These are phyloP conservation scores for Oncorhynchus nerka DNA, from an alignment of 2,113 vertebrate species.

Conservation along the genomic window DNA sequence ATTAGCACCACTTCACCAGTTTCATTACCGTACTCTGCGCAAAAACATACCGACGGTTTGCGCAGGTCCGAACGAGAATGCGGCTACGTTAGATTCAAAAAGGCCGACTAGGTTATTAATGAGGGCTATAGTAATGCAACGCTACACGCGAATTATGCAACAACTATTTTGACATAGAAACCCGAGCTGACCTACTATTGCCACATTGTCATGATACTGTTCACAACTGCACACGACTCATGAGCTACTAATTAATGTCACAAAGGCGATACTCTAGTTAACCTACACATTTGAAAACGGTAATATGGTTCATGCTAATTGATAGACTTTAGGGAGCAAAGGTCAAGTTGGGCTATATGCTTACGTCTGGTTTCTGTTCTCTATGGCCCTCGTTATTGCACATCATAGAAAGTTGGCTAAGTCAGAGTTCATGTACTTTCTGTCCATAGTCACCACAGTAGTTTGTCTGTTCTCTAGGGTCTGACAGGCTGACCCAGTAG, in stretches of 20 bases:
- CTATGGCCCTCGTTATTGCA: background rate
- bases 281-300: background rate
- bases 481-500: background rate
- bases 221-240: too few relatives aligned
- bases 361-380: background rate
- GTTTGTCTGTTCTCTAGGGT: background rate
- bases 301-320: background rate
- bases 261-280: background rate
- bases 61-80: slow-evolving; percentile 13
- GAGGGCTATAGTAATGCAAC: slow-evolving; percentile 22
- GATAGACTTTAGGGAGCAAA: background rate
- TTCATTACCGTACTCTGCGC: too few relatives aligned
- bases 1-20: too few relatives aligned
- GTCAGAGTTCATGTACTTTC: background rate
- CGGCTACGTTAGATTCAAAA: background rate
- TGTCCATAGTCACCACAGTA: background rate
- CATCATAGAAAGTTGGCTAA: background rate
- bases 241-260: background rate
- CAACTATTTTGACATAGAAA: slow-evolving; percentile 55
- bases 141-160: slow-evolving; percentile 20
- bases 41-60: too few relatives aligned
- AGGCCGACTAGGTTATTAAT: background rate
- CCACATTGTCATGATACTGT: background rate
- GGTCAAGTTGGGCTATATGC: background rate
- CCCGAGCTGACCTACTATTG: slow-evolving; percentile 27